A percentile compares a stretch with the other conserved stretches of the same genome.
These are phyloP conservation scores for Hirundichthys speculiger DNA, from an alignment of 2,113 vertebrate species.

Conservation along the genomic window DNA sequence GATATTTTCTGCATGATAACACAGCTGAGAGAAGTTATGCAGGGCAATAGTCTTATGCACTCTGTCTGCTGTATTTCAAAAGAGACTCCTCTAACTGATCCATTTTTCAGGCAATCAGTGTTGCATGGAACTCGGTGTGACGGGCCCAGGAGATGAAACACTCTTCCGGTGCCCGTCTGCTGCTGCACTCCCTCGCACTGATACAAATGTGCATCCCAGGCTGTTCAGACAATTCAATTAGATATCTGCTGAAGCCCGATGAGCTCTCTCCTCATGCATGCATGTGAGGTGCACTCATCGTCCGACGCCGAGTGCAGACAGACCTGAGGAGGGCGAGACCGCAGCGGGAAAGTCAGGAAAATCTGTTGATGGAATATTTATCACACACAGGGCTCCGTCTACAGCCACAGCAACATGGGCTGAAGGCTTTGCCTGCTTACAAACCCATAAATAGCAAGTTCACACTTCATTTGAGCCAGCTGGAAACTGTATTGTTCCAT, in stretches of 20 bases:
- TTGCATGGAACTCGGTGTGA: slow-evolving; percentile 50
- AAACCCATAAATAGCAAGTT: slow-evolving; percentile 42
- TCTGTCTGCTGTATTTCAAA: slow-evolving; percentile 44
- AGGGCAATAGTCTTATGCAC: slow-evolving; percentile 16
- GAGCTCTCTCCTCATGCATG: slow-evolving; percentile 58
- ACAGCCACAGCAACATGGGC: slow-evolving; percentile 1
- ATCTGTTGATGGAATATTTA: slow-evolving; percentile 33
- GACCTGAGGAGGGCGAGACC: background rate
- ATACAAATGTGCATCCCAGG: slow-evolving; percentile 45
- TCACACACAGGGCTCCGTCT: slow-evolving; percentile 3
- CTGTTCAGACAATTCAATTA: slow-evolving; percentile 72
- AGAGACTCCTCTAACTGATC: slow-evolving; percentile 55
- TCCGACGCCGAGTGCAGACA: slow-evolving; percentile 6
- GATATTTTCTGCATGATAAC: slow-evolving; percentile 53
- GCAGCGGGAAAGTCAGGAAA: background rate
- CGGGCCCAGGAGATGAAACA: slow-evolving; percentile 39
- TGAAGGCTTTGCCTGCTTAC: slow-evolving; percentile 23
- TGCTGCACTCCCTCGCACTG: background rate
- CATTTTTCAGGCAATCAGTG: slow-evolving; percentile 59
- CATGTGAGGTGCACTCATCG: slow-evolving; percentile 31
- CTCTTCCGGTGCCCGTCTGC: slow-evolving; percentile 34
- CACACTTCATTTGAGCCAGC: slow-evolving; percentile 23
- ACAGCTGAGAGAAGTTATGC: slow-evolving; percentile 31
- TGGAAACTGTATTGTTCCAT: slow-evolving; percentile 17
- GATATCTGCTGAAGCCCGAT: slow-evolving; percentile 49